A percentile compares a stretch with the other conserved stretches of the same genome.
These are phyloP conservation scores for Sycophila texana DNA, from an alignment of 2,888 invertebrate species.

Conservation along the genomic window DNA sequence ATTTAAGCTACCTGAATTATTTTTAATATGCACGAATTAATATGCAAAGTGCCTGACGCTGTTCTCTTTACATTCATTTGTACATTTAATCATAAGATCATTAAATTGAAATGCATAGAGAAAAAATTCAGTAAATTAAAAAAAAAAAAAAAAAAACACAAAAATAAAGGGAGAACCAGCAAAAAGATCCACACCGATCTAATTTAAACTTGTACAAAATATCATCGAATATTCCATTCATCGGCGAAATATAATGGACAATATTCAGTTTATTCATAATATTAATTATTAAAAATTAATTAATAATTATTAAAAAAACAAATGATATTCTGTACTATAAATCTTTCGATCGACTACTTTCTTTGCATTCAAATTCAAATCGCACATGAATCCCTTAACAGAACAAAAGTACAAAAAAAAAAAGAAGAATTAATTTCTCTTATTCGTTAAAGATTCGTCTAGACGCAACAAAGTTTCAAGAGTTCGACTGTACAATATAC, in stretches of 20 bases:
- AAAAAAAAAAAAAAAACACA: not conserved
- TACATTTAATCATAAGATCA: slow-evolving; percentile 18
- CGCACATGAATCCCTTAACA: slow-evolving; percentile 18
- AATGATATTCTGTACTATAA: not conserved
- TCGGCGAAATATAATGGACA: too few relatives aligned
- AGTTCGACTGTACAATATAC: slow-evolving; percentile 43
- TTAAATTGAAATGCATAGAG: not conserved
- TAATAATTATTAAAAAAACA: too few relatives aligned
- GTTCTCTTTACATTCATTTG: not conserved
- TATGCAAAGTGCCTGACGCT: slow-evolving; percentile 6
- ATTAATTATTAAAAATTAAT: not conserved
- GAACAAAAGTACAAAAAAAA: slow-evolving; percentile 22
- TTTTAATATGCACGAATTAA: not conserved
- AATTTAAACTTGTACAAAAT: slow-evolving; percentile 22
- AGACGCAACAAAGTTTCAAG: slow-evolving; percentile 43
- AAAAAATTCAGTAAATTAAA: not conserved
- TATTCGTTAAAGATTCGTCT: slow-evolving; percentile 40
- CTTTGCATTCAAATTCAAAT: slow-evolving; percentile 21
- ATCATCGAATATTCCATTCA: not conserved
- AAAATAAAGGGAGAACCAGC: not conserved
- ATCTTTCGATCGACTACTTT: not conserved
- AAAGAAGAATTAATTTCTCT: slow-evolving; percentile 32
- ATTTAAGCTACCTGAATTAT: slow-evolving; percentile 36
- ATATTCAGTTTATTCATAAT: not conserved
- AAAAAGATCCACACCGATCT: slow-evolving; percentile 17